Base-by-base conservation (phyloP, 2,888 invertebrate species). In the Coelopa pilipes region DNA sequence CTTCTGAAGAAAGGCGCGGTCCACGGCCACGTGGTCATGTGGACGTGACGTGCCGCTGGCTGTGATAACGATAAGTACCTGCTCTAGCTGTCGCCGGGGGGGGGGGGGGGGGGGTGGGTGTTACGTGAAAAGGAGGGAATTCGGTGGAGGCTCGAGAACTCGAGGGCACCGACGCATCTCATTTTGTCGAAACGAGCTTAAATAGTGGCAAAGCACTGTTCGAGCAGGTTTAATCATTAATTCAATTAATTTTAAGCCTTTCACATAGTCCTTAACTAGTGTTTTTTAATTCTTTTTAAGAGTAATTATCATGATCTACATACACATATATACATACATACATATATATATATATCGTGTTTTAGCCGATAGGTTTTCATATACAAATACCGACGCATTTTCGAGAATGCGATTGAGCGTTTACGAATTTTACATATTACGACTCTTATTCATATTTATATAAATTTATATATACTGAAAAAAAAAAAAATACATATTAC, bases 11-110 rank as follows among this genome's bases (percentile, higher is more conserved):
- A 62, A 62, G 62, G 34, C 62, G 50, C 66, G 19, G 1, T 49
- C n/a, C n/a, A 17, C 50, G 21, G 34, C 9, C n/a, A 49, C 34
- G 59, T 73, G 70, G 75, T 76, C 74, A 82, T n/a, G n/a, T n/a
- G n/a, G n/a, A n/a, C n/a, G n/a, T n/a, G n/a, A n/a, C n/a, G 86
- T 83, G 86, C 83, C 80, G 79, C 82, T 82, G 86, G 86, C 85
- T 85, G 85, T 85, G 85, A 85, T 85, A 79, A 73, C 34, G 66
- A 73, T 75, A 83, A 83, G 83, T 86, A 86, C 86, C 85, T 84
- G 86, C 81, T 77, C 79, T 73, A 66, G 72, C 70, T 70, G 79
- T 70, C 66, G 55, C 70, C 62, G 17, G 55, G 47, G 15, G 34
- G 21, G 10, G 57, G 50, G 65, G 60, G 69, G 21, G 17, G 17